Conservation (phyloP, 2,888 invertebrate species). For the Chloromyia formosa region DNA sequence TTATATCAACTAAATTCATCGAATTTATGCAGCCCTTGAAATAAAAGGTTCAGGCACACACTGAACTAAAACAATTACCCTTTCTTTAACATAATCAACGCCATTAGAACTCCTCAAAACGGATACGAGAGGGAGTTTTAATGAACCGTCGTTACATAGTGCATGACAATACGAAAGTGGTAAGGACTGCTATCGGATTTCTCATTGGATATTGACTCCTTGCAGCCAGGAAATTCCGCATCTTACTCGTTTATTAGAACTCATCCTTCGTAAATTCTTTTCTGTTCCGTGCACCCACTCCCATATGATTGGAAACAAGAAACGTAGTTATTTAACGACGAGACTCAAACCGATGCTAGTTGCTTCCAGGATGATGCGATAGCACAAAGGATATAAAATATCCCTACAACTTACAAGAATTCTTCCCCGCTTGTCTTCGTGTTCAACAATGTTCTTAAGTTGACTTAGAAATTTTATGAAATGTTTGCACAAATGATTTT, state of each 20-base stretch:
- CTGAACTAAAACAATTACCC: no score
- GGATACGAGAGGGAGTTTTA: background rate
- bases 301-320: background rate
- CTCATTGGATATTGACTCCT: slow-evolving; percentile 9
- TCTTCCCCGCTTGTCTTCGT: background rate
- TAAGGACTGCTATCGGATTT: background rate
- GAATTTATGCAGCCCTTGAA: no score
- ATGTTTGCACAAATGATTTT: slow-evolving; percentile 18
- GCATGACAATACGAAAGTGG: background rate
- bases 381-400: background rate
- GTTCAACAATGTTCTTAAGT: slow-evolving; percentile 13
- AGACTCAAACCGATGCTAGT: background rate
- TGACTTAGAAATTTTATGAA: slow-evolving; percentile 26
- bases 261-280: background rate
- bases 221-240: background rate
- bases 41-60: no score
- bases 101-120: background rate
- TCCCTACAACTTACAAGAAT: background rate
- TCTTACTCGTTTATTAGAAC: background rate
- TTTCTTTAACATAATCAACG: no score
- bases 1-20: no score
- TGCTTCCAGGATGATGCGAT: background rate
- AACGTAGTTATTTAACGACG: background rate
- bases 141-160: background rate
- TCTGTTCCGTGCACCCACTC: background rate